These are phyloP conservation scores for Betta splendens DNA, from an alignment of 2,797 vertebrate species.

Conservation along the genomic window DNA sequence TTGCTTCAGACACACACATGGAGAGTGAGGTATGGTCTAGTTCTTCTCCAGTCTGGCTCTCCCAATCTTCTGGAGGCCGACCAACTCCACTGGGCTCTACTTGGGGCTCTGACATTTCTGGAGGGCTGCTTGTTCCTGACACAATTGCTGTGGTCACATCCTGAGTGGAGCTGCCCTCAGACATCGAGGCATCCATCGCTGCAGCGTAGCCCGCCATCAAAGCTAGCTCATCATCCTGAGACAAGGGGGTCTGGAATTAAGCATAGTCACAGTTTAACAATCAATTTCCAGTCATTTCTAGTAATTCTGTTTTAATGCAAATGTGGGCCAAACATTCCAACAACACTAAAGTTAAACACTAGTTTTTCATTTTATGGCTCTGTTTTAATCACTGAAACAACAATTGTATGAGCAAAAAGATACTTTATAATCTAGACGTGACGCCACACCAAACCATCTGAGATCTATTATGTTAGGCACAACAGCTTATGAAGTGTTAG, in stretches of 20 bases:
- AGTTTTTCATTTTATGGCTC: neutral
- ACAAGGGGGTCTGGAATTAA: constrained; percentile 81
- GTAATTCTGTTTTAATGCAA: neutral
- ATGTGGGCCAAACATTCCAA: too few relatives aligned
- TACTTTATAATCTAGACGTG: neutral
- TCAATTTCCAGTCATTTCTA: too few relatives aligned
- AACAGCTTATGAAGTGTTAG: too few relatives aligned
- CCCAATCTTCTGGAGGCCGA: constrained; percentile 75
- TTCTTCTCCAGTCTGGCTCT: constrained; percentile 81
- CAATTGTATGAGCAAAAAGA: too few relatives aligned
- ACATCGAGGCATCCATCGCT: constrained; percentile 88
- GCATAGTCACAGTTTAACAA: neutral
- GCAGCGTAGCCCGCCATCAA: constrained; percentile 92
- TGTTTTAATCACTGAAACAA: constrained; percentile 1
- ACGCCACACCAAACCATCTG: neutral
- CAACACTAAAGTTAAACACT: too few relatives aligned
- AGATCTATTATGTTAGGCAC: neutral
- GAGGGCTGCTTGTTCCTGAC: constrained; percentile 47
- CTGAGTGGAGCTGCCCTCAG: constrained; percentile 69
- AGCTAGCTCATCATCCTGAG: constrained; percentile 89
- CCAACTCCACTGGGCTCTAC: constrained; percentile 67
- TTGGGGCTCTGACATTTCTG: constrained; percentile 56
- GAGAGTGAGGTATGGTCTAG: constrained; percentile 86
- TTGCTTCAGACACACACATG: constrained; percentile 86
- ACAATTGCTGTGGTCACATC: constrained; percentile 41